Evolutionary conservation across 2,797 vertebrate genomes (phyloP), one percentile per base, ranked within the genome.

Genomic region (Melopsittacus undulatus): DNA sequence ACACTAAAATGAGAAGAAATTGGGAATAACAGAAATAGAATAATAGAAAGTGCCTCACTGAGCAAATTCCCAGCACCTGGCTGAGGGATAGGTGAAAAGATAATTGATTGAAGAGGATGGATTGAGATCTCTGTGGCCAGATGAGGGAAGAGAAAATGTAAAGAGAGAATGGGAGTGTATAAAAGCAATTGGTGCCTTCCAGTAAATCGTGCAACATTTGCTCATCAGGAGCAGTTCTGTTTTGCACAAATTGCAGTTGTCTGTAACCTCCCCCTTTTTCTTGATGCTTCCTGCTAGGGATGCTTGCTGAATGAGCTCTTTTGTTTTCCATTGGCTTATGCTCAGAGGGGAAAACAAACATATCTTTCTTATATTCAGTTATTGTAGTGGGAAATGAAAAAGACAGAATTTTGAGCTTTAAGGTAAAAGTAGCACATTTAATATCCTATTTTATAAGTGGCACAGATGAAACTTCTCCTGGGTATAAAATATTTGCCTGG

Each of bases 21-120:
- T 77, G 61, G 48, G 86, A 94, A 92, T 80, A 95, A 92, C 43
- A 85, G 82, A 82, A 89, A 82, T 9, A 82, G 51, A 87, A 77
- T 78, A 87, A 94, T 38, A 90, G 76, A 94, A 95, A 77, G 32
- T 80, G 67, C 46, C 38, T 92, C 48, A 77, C 36, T 5, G 11
- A 94, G 83, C 57, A 93, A 87, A 91, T 69, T 93, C 62, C 80
- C 78, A 89, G 51, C 69, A 87, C 32, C 23, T 30, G 78, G 56
- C 36, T 64, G 80, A 87, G 78, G 69, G 36, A 95, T 52, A 89
- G 32, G 63, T 68, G 79, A 77, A 93, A 91, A 82, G 64, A 30
- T 15, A 73, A 79, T 88, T 95, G 90, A 91, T 81, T 63, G 43
- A 70, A 95, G 64, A 52, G 51, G 57, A 81, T 51, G 43, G 43